Evolutionary conservation across 30 jellyfish, hydroid and myxozoan genomes (phyloP).

Genomic region (Clytia hemisphaerica): DNA sequence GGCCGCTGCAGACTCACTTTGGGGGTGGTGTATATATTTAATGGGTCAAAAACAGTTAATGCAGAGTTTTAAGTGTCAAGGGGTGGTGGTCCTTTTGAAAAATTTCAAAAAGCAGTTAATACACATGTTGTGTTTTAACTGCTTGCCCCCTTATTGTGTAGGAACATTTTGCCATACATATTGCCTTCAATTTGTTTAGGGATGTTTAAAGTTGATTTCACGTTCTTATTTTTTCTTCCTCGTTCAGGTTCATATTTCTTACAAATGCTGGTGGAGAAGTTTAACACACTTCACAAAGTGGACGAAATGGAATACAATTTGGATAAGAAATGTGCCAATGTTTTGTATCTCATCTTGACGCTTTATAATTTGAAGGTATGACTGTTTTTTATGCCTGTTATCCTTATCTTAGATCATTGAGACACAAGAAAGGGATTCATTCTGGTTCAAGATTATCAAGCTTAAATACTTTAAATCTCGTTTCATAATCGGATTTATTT

Average conservation of each 20-base stretch:
- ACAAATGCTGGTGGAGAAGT: constrained; percentile 59
- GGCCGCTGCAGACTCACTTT: too few relatives aligned
- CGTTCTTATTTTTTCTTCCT: background rate
- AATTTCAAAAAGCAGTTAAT: background rate
- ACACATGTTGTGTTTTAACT: background rate
- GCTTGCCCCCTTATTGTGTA: background rate
- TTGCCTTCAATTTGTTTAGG: too few relatives aligned
- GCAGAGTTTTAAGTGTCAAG: background rate
- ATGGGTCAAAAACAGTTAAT: too few relatives aligned
- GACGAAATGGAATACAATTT: constrained; percentile 3
- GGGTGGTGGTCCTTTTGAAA: background rate
- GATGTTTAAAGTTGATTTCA: background rate
- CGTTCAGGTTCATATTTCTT: constrained; percentile 59
- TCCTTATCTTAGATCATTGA: background rate
- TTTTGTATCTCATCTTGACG: constrained; percentile 42
- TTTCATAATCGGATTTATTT: too few relatives aligned
- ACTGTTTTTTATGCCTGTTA: background rate
- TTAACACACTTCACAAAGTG: constrained; percentile 35
- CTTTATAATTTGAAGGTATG: constrained; percentile 65
- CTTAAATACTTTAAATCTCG: too few relatives aligned
- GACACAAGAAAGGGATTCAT: too few relatives aligned
- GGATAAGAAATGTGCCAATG: constrained; percentile 71
- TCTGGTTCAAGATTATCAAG: too few relatives aligned
- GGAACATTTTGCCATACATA: background rate
- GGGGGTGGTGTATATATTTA: too few relatives aligned